Conservation (phyloP, 1,140 invertebrate genomes). For the Eurosta solidaginis region DNA sequence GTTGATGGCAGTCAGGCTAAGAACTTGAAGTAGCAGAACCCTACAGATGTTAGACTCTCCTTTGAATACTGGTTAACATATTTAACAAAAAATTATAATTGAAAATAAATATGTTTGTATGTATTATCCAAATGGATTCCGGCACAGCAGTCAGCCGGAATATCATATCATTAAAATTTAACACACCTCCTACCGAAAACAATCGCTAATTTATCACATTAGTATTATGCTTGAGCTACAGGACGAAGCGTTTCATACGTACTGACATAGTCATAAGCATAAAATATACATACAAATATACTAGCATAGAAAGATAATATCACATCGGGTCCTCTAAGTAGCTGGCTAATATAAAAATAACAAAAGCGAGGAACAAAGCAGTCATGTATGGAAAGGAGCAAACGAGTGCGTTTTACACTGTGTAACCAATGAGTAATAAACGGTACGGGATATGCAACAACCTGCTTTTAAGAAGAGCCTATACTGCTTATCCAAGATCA, state of each 20-base stretch:
- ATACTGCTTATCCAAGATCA: too few species aligned
- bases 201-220: slow-evolving; percentile 12
- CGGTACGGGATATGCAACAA: too few species aligned
- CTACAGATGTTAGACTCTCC: too few species aligned
- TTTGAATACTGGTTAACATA: too few species aligned
- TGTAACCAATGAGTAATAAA: background rate
- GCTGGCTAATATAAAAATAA: slow-evolving; percentile 34
- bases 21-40: too few species aligned
- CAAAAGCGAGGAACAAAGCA: background rate
- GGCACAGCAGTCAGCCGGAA: background rate
- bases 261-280: background rate
- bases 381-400: background rate
- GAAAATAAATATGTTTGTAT: background rate
- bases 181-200: slow-evolving; percentile 16
- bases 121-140: background rate
- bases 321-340: slow-evolving; percentile 17
- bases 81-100: background rate
- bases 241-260: background rate
- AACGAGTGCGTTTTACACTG: background rate
- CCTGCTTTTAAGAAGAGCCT: too few species aligned
- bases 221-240: background rate
- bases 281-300: background rate
- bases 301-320: background rate
- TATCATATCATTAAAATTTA: slow-evolving; percentile 29
- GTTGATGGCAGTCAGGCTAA: too few species aligned